These are phyloP conservation scores for Scaptomyza parva DNA, from an alignment of 2,888 invertebrate genomes.

Conservation along the genomic window DNA sequence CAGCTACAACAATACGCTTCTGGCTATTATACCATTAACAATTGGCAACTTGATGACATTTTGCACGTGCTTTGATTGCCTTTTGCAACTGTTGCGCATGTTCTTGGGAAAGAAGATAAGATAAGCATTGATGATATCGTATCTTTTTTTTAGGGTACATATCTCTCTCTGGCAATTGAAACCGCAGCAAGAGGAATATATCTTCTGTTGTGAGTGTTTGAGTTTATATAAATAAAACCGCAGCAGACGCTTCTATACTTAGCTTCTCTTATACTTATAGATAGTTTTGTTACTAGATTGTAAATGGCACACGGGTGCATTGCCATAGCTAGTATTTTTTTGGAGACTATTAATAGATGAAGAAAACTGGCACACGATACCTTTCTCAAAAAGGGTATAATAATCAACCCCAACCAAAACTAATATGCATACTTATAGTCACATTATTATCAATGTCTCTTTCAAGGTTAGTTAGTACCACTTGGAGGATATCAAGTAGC, in stretches of 20 bases:
- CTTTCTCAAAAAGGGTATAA: slow-evolving; percentile 10
- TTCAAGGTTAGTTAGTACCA: slow-evolving; percentile 51
- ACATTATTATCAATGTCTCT: slow-evolving; percentile 36
- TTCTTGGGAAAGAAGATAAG: slow-evolving; percentile 42
- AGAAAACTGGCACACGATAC: slow-evolving; percentile 49
- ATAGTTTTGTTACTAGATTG: slow-evolving; percentile 19
- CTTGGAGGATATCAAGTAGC: slow-evolving; percentile 39
- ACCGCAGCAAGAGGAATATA: slow-evolving; percentile 5
- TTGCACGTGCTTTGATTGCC: slow-evolving; percentile 57
- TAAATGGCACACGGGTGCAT: slow-evolving; percentile 76
- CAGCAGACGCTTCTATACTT: slow-evolving; percentile 55
- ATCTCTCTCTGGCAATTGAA: slow-evolving; percentile 8
- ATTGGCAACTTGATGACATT: slow-evolving; percentile 45
- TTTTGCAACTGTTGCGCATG: slow-evolving; percentile 20
- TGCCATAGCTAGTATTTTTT: slow-evolving; percentile 56
- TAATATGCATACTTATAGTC: slow-evolving; percentile 45
- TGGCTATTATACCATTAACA: slow-evolving; percentile 46
- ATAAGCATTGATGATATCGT: slow-evolving; percentile 22
- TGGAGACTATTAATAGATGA: slow-evolving; percentile 57
- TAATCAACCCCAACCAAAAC: not conserved
- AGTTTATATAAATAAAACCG: slow-evolving; percentile 52
- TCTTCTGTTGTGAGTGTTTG: slow-evolving; percentile 4
- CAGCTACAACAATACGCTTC: slow-evolving; percentile 38
- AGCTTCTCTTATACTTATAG: too few species aligned
- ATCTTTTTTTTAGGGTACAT: not conserved